Evolutionary conservation across 2,888 invertebrate genomes (phyloP), one percentile per base, ranked within the genome.

Genomic region (Ichneumon xanthorius): DNA sequence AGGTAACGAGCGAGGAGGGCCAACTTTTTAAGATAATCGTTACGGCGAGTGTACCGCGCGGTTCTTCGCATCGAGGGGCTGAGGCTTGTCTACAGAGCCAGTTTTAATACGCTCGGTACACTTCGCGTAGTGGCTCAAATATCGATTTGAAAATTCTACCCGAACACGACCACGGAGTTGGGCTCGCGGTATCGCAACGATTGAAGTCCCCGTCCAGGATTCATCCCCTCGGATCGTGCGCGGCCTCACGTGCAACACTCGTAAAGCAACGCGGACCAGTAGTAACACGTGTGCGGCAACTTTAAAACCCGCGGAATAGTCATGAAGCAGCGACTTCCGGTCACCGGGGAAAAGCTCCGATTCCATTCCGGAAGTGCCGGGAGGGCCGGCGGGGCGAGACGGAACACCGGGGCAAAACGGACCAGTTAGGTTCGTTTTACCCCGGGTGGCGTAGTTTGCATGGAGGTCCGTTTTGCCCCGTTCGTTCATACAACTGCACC

Each of bases 261-360:
- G 55, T 77, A 55, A 77, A 67, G 19, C 67, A 40, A 53, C 55
- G 22, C 37, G 58, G 40, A 40, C 9, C 7, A 26, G 55, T 22
- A 30, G 72, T 58, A 72, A 58, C 72, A 58, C 40, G 55, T 37
- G 58, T 55, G 72, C 22, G 26, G 58, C 40, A 72, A 55, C 58
- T 22, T 55, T 72, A 72, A 72, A 72, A 72, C 22, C 58, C 16
- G 26, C 40, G 16, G 40, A 58, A 58, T 40, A 58, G 16, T 58
- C 58, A 30, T 22, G 33, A 55, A 33, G 30, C 72, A 55, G 58
- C 1, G n/a, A 40, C 58, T 45, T 58, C 40, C 37, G 55, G 37
- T 50, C 19, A 2, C 4, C 37, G 58, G 16, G 22, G 26, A 26
- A 22, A 26, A 58, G 11, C 22, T 19, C 14, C 26, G 58, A 4